phyloP scores from a whole-genome alignment of 92 coral and sea anemone species.

The Phenganax stokvisi region DNA sequence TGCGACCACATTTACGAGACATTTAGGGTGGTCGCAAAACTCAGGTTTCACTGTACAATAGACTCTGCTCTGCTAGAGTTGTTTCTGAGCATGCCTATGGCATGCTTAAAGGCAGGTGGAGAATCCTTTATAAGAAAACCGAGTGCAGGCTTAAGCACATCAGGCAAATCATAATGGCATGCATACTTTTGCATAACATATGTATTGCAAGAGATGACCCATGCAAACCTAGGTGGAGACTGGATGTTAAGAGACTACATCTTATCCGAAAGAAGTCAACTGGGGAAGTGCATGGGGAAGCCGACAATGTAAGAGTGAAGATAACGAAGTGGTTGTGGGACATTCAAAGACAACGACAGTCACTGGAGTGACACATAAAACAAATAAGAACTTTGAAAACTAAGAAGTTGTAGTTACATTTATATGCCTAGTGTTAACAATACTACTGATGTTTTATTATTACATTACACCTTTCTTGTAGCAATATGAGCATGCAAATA shows the following conservation, averaged over 20 bases:
- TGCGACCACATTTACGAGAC: no score
- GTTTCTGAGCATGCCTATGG: constrained; percentile 4
- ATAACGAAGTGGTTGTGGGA: constrained; percentile 59
- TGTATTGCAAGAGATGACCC: no score
- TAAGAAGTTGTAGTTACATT: background rate
- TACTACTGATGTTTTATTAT: background rate
- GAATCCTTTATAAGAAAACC: constrained; percentile 39
- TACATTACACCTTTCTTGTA: no score
- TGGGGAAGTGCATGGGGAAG: constrained; percentile 42
- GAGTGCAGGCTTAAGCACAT: constrained; percentile 4
- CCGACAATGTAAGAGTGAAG: constrained; percentile 46
- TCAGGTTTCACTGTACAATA: no score
- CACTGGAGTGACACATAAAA: background rate
- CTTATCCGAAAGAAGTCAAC: constrained; percentile 43
- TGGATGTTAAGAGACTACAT: constrained; percentile 16
- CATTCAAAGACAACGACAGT: constrained; percentile 37
- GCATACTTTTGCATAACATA: no score
- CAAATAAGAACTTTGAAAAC: background rate
- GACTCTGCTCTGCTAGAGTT: background rate
- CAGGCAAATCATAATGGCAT: no score
- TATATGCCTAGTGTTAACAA: background rate
- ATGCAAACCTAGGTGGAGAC: no score
- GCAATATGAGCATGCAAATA: no score
- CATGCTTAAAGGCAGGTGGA: constrained; percentile 38
- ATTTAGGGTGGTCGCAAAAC: no score